phyloP scores from a whole-genome alignment of 2,797 vertebrate genomes.

The Tragelaphus eurycerus region DNA sequence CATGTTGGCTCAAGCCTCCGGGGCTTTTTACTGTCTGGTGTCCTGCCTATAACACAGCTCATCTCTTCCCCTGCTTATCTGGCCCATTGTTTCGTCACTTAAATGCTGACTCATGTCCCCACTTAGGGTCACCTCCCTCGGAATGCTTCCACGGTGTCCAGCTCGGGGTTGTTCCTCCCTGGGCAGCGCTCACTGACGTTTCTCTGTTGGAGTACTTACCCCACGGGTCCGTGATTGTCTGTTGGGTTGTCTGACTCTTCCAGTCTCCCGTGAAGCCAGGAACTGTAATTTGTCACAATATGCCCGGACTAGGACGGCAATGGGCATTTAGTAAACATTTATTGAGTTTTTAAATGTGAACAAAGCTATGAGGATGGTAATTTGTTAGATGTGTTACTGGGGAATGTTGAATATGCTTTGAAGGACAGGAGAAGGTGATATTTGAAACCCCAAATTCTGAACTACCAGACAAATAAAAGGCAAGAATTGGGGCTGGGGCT shows the following conservation, averaged over 20 bases:
- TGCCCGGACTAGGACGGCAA: neutral
- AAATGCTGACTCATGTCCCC: neutral
- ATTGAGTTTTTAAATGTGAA: constrained; percentile 25
- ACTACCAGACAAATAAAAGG: neutral
- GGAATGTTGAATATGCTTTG: neutral
- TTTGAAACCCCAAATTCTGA: neutral
- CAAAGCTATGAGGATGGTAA: neutral
- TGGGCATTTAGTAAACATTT: constrained; percentile 1
- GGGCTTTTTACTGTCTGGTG: neutral
- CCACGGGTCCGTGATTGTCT: neutral
- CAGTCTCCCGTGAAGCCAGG: neutral
- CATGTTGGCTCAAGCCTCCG: neutral
- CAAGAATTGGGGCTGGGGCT: neutral
- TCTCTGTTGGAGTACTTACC: neutral
- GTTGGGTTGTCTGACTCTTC: neutral
- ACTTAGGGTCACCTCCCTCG: neutral
- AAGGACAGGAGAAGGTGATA: neutral
- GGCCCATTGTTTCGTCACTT: neutral
- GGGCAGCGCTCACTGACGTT: fast-evolving
- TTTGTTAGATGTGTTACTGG: neutral
- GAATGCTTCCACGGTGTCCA: neutral
- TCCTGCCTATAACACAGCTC: neutral
- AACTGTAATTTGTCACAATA: neutral
- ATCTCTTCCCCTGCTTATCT: neutral
- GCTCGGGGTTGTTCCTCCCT: neutral